A percentile compares a stretch with the other conserved stretches of the same genome.
Evolutionary conservation across 1,140 invertebrate species (phyloP).

Genomic region (Drosophila arawakana): DNA sequence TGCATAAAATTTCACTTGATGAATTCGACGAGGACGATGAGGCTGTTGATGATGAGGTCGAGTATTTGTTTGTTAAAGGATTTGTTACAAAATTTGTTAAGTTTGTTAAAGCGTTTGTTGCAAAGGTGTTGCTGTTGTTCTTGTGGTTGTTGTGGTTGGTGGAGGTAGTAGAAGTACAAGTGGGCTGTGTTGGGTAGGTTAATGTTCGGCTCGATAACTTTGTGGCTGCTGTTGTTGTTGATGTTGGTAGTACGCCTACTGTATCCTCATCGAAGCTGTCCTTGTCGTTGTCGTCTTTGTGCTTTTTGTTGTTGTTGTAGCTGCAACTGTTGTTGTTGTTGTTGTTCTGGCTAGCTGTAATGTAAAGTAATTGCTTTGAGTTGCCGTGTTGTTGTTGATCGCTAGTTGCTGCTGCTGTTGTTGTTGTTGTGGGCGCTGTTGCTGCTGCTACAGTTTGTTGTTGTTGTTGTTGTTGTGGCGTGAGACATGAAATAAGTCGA

Average conservation of each 20-base stretch:
- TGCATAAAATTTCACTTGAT: slow-evolving; percentile 22
- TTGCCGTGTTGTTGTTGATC: slow-evolving; percentile 12
- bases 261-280: slow-evolving; percentile 18
- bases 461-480: slow-evolving; percentile 48
- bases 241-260: slow-evolving; percentile 14
- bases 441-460: slow-evolving; percentile 32
- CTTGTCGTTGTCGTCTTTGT: slow-evolving; percentile 10
- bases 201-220: slow-evolving; percentile 20
- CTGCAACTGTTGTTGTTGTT: slow-evolving; percentile 21
- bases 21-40: neutral
- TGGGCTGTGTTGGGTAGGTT: neutral
- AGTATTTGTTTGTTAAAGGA: neutral
- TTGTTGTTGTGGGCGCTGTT: slow-evolving; percentile 9
- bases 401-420: slow-evolving; percentile 16
- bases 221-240: slow-evolving; percentile 25
- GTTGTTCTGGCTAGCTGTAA: slow-evolving; percentile 34
- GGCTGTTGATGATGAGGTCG: slow-evolving; percentile 11
- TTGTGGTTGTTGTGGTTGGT: neutral
- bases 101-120: neutral
- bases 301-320: slow-evolving; percentile 8
- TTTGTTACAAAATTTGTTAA: neutral
- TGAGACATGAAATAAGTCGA: slow-evolving; percentile 72
- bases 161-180: neutral
- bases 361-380: slow-evolving; percentile 31
- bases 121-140: slow-evolving; percentile 4